These are phyloP conservation scores for Limnephilus auricula DNA, from an alignment of 2,888 invertebrate species.

Conservation along the genomic window DNA sequence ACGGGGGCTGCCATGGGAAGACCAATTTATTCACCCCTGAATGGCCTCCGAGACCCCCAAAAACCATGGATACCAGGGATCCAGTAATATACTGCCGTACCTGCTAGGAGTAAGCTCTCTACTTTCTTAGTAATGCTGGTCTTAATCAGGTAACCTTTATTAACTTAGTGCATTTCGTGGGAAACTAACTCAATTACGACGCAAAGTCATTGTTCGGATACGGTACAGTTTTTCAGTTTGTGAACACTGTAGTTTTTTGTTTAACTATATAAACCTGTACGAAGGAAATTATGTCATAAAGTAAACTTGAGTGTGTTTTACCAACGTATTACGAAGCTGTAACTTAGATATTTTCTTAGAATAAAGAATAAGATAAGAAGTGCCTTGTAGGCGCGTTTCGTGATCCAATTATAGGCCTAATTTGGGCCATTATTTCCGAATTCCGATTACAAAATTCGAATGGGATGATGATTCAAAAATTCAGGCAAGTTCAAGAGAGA, in stretches of 20 bases:
- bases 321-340: not conserved
- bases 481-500: too few species aligned
- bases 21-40: constrained; percentile 57
- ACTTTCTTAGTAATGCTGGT: constrained; percentile 2
- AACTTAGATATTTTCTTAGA: too few species aligned
- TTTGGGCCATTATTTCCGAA: too few species aligned
- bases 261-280: too few species aligned
- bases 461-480: too few species aligned
- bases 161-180: not conserved
- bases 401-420: too few species aligned
- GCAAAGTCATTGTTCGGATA: not conserved
- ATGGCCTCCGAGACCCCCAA: constrained; percentile 20
- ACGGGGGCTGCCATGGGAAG: constrained; percentile 28
- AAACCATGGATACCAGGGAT: constrained; percentile 17
- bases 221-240: not conserved
- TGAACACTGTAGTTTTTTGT: not conserved
- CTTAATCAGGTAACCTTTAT: not conserved
- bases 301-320: not conserved
- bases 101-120: not conserved
- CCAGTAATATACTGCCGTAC: constrained; percentile 20
- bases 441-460: too few species aligned
- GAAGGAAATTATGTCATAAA: not conserved
- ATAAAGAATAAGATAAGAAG: too few species aligned
- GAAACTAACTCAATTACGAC: not conserved
- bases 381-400: too few species aligned